Percentiles rank a stretch among this genome's conserved stretches.
Evolutionary conservation across 1,140 invertebrate species (phyloP).

Genomic region (Drosophila pseudoananassae): DNA sequence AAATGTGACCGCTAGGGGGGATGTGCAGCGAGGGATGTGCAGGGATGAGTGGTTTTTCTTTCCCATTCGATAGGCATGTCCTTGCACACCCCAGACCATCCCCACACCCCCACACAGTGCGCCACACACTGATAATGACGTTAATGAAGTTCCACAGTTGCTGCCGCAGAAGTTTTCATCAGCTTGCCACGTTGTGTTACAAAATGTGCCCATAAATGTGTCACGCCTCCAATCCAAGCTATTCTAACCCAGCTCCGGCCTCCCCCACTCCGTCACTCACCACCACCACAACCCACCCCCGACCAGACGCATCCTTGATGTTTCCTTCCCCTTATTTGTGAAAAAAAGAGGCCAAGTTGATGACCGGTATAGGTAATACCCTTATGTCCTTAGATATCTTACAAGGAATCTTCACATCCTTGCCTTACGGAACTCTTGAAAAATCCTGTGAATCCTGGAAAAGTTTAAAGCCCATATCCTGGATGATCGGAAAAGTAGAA

Average conservation of each 20-base stretch:
- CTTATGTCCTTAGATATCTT: background rate
- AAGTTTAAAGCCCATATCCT: background rate
- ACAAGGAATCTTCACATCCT: too few species aligned
- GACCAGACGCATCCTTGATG: background rate
- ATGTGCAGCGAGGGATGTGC: conserved; percentile 17
- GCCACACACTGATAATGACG: conserved; percentile 57
- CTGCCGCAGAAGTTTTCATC: conserved; percentile 51
- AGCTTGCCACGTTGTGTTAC: conserved; percentile 62
- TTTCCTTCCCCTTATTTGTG: background rate
- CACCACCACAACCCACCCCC: background rate
- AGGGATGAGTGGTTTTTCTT: background rate
- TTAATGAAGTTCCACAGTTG: conserved; percentile 68
- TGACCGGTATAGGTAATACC: background rate
- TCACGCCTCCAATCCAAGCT: conserved; percentile 52
- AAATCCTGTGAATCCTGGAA: background rate
- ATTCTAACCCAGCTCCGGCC: background rate
- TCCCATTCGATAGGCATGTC: background rate
- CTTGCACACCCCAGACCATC: background rate
- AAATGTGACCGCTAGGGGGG: conserved; percentile 20
- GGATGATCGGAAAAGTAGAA: background rate
- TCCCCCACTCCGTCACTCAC: background rate
- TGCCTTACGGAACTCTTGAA: background rate
- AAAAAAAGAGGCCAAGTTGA: background rate
- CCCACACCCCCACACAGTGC: background rate
- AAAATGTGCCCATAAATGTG: conserved; percentile 76